These are phyloP conservation scores for Anoplolepis gracilipes DNA, from an alignment of 1,140 invertebrate genomes.

Conservation along the genomic window DNA sequence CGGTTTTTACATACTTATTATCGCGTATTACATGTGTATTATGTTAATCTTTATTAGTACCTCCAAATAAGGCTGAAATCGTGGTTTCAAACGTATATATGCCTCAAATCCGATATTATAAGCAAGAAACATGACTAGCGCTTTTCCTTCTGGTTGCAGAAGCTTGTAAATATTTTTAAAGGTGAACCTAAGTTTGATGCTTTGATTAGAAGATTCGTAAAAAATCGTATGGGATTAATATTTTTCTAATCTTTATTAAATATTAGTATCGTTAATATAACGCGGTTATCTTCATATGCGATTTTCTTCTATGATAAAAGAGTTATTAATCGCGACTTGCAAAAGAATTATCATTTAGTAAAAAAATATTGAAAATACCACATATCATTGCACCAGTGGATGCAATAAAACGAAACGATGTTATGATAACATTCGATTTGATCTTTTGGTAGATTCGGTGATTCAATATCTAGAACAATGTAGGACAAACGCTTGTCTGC, in stretches of 20 bases:
- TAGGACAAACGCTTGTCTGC: slow-evolving; percentile 86
- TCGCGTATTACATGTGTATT: neutral
- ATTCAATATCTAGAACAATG: slow-evolving; percentile 89
- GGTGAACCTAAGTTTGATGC: slow-evolving; percentile 85
- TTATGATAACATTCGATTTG: slow-evolving; percentile 88
- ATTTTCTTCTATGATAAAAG: neutral
- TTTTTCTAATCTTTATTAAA: neutral
- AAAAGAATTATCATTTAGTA: neutral
- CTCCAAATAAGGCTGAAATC: slow-evolving; percentile 90
- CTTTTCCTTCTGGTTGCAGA: slow-evolving; percentile 89
- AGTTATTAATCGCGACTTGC: neutral
- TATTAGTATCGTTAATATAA: neutral
- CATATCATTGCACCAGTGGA: slow-evolving; percentile 93
- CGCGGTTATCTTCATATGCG: neutral
- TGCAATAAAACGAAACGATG: slow-evolving; percentile 92
- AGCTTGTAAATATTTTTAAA: slow-evolving; percentile 89
- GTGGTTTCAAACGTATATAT: slow-evolving; percentile 87
- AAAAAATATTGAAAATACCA: slow-evolving; percentile 84
- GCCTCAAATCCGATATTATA: slow-evolving; percentile 91
- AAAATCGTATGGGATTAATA: neutral
- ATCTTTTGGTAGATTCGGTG: slow-evolving; percentile 84
- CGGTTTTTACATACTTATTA: neutral
- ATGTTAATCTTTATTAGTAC: slow-evolving; percentile 74
- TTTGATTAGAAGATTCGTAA: neutral
- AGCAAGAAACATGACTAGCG: slow-evolving; percentile 90